Base-by-base conservation (phyloP, 2,113 vertebrate species). In the Passer domesticus region DNA sequence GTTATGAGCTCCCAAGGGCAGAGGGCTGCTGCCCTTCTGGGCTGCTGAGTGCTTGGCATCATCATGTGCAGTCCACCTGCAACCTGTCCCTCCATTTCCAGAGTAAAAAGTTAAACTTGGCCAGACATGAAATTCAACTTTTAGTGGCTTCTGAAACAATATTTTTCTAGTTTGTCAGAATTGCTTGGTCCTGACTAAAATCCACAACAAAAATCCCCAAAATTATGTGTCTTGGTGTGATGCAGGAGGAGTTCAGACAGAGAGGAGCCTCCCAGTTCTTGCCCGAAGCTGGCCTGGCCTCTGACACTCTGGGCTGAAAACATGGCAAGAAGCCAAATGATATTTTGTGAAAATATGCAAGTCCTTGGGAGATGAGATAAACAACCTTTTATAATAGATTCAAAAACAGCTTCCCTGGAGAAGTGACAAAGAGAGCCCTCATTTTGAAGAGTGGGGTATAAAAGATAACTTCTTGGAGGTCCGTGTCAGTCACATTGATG, bases 401-500 rank as follows among this genome's bases (percentile, higher is more conserved):
- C 16, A 72, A 66, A 90, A 94, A 18, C 31, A 90, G 28, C 14
- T 87, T 89, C 39, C 60, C 77, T 44, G 33, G 63, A 77, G n/a
- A 91, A 84, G 33, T 27, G 31, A 27, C 20, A 25, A 80, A 90
- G 14, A 64, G 7, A 35, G 52, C 52, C 25, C 46, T 87, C 13
- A 33, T 87, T 92, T 50, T 87, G 58, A 72, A 87, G 28, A 64
- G 15, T 21, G 6, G 13, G 6, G 4, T 67, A 30, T 56, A 77
- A 86, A 83, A 91, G 59, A 80, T 19, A 64, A 64, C 39, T 88
- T 92, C 59, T 74, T 90, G 84, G 75, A 93, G 72, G 59, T 80
- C 75, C 23, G 2, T 83, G 80, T 86, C 85, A 75, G 77, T 59
- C 72, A 67, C 30, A 16, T 21, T 31, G 69, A 58, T 67, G 70